These are phyloP conservation scores for Enteromius viviparus DNA, from an alignment of 2,797 vertebrate genomes.

Conservation along the genomic window DNA sequence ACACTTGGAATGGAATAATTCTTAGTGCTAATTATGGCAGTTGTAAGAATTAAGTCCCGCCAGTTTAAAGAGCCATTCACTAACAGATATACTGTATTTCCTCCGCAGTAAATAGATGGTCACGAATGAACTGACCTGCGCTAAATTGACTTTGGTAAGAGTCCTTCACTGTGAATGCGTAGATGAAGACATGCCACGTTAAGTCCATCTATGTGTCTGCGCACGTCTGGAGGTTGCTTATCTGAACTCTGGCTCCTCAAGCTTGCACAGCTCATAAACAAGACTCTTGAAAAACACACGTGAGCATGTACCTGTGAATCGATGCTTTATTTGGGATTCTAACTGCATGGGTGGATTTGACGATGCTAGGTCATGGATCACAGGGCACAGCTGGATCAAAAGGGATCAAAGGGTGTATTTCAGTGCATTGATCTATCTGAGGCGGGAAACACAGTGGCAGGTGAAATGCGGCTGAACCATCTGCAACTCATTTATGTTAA, in stretches of 20 bases:
- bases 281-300: conserved; percentile 7
- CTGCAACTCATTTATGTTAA: conserved; percentile 61
- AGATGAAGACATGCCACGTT: not conserved
- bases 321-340: conserved; percentile 37
- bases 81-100: not conserved
- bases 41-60: not conserved
- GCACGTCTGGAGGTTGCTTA: not conserved
- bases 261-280: conserved; percentile 3
- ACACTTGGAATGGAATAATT: not conserved
- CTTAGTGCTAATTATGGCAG: not conserved
- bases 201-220: not conserved
- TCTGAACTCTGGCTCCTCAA: not conserved
- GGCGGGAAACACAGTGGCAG: conserved; percentile 52
- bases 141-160: not conserved
- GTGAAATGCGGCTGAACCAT: conserved; percentile 59
- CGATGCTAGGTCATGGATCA: conserved; percentile 50
- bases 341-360: conserved; percentile 25
- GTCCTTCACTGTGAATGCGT: not conserved
- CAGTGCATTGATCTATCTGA: conserved; percentile 60
- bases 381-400: conserved; percentile 51
- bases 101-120: not conserved
- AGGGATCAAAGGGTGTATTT: conserved; percentile 62
- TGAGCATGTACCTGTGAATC: conserved; percentile 38
- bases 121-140: not conserved
- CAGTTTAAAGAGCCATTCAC: not conserved